Base-by-base conservation (phyloP, 2,113 vertebrate species). In the Tragulus kanchil region DNA sequence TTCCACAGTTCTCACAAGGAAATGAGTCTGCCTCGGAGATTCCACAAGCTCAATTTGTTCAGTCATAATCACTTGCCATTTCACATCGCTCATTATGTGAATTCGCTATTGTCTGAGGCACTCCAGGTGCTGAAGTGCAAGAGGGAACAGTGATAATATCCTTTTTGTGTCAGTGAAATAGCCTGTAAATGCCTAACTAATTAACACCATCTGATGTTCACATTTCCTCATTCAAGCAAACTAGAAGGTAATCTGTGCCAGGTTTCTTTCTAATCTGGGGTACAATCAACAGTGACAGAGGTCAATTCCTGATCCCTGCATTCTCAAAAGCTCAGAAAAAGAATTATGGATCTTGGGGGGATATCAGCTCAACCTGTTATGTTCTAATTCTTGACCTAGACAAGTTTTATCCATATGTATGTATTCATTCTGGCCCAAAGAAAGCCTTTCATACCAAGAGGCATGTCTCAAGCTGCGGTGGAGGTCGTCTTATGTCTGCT, bases 131-230 rank as follows among this genome's bases (percentile, higher is more conserved):
- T 92, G 64, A 59, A 52, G 81, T n/a, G 59, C 71, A 45, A 12
- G 7, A 12, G 15, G 56, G 96, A 75, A 85, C 0, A 50, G 77
- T 5, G 45, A 86, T 89, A 97, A 97, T 82, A 93, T 61, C 73
- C 71, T 88, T 97, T 94, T 96, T 98, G 97, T 97, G 94, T 94
- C 94, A 94, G 95, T 94, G 96, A 98, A 98, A 92, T 31, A 92
- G 97, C 78, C 97, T 96, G 96, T 97, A 97, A 96, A 96, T 0
- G 89, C 96, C 97, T 92, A 86, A 78, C 45, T 95, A 93, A 98
- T 98, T 96, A 94, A 64, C 17, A 15, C 71, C 54, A 85, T 92
- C 96, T 95, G 89, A 97, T 95, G 95, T 82, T 59, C 90, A 69
- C 79, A n/a, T 96, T 97, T 95, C 84, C 67, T 84, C 97, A 62